Percentiles rank a stretch among this genome's conserved stretches.
phyloP scores from a whole-genome alignment of 2,888 invertebrate species.

The Vanessa cardui region DNA sequence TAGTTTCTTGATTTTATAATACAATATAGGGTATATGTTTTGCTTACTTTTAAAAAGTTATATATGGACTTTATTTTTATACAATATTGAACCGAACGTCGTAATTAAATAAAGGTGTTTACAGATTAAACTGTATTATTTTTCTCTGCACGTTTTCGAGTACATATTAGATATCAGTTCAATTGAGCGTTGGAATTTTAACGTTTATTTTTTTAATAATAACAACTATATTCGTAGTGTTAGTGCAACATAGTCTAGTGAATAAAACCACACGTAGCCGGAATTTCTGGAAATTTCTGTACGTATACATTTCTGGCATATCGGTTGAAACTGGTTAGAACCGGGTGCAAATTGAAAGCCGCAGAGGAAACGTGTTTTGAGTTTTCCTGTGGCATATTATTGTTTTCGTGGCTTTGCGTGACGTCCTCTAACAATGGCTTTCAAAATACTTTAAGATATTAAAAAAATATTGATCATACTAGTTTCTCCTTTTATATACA shows the following conservation, averaged over 20 bases:
- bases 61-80: too few relatives aligned
- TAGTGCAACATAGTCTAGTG: background rate
- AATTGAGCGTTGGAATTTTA: background rate
- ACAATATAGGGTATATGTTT: too few relatives aligned
- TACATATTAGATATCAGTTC: background rate
- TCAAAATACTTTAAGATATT: background rate
- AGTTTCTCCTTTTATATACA: too few relatives aligned
- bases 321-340: conserved; percentile 23
- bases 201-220: background rate
- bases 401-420: conserved; percentile 19
- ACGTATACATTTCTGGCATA: conserved; percentile 19
- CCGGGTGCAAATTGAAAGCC: conserved; percentile 40
- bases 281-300: conserved; percentile 22
- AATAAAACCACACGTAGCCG: conserved; percentile 22
- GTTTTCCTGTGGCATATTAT: conserved; percentile 34
- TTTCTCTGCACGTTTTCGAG: too few relatives aligned
- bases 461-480: too few relatives aligned
- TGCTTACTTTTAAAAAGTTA: too few relatives aligned
- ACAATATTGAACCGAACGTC: too few relatives aligned
- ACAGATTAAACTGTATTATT: too few relatives aligned
- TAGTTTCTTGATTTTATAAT: too few relatives aligned
- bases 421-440: conserved; percentile 7
- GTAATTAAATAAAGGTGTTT: too few relatives aligned
- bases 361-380: conserved; percentile 33
- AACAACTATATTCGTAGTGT: background rate